Base-by-base conservation (phyloP, 2,888 invertebrate species). In the Scaptomyza cyrtandrae region DNA sequence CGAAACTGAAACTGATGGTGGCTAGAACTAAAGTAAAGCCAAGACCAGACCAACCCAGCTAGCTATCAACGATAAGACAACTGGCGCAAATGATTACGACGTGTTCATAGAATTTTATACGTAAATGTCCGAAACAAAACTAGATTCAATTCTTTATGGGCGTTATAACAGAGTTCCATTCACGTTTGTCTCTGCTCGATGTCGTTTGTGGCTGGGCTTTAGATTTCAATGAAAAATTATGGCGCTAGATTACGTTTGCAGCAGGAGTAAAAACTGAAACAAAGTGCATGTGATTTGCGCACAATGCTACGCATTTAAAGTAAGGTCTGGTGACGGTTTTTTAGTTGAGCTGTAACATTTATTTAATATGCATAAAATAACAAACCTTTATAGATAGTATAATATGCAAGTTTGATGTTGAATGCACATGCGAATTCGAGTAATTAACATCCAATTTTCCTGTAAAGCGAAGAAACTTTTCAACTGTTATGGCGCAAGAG, bases 1-100 rank as follows among this genome's bases (percentile, higher is more conserved):
- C 27, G 44, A 44, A 52, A 50, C 59, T 53, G 14, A 44, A 62
- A 37, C 33, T 53, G 39, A 62, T 57, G 71, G 62, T 56, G 35
- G 45, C 16, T 41, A 35, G 44, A 33, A 31, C 11, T 45, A 37
- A 9, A 16, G 48, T 31, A 56, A 56, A 53, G 39, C 27, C 35
- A 50, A 67, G 41, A 19, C 19, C 19, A 19, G 19, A 2, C 19
- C 19, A 19, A 2, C 19, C 35, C 54, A 67, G 41, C 41, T 61
- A 72, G 79, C 76, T 75, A 78, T 81, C 85, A 86, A 59, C 71
- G 68, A 65, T 86, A 79, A 78, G 82, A 82, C 86, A 83, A 80
- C 85, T 84, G 79, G 67, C 59, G 87, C 82, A 84, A 84, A 87
- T 87, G 83, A 84, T 84, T 79, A 85, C 83, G 87, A 84, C 79